Evolutionary conservation across 2,888 invertebrate species (phyloP).

Genomic region (Himalopsyche anomala): DNA sequence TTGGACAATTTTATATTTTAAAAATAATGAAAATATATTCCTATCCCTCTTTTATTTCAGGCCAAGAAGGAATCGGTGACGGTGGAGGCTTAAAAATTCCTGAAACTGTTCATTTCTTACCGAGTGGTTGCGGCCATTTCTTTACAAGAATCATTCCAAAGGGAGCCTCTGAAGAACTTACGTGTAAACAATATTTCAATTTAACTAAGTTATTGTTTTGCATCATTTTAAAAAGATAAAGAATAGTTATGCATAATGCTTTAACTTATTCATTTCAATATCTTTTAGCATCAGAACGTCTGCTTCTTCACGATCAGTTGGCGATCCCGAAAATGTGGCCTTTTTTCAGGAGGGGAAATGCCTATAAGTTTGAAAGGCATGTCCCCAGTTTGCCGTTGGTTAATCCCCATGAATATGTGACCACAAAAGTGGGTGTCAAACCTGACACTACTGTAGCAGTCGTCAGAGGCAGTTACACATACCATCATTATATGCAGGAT

Average conservation of each 20-base stretch:
- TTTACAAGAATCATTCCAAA: slow-evolving; percentile 85
- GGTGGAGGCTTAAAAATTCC: slow-evolving; percentile 78
- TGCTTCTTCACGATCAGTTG: slow-evolving; percentile 83
- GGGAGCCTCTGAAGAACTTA: slow-evolving; percentile 80
- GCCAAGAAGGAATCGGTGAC: slow-evolving; percentile 76
- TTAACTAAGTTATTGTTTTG: slow-evolving; percentile 28
- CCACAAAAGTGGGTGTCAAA: slow-evolving; percentile 69
- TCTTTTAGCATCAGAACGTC: slow-evolving; percentile 79
- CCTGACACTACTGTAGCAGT: slow-evolving; percentile 71
- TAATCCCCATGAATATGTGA: slow-evolving; percentile 85
- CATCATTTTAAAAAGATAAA: neutral
- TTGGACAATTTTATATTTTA: neutral
- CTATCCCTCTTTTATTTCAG: slow-evolving; percentile 67
- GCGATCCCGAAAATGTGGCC: slow-evolving; percentile 83
- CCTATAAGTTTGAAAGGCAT: slow-evolving; percentile 76
- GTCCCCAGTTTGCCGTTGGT: slow-evolving; percentile 76
- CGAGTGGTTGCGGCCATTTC: slow-evolving; percentile 84
- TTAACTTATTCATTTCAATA: neutral
- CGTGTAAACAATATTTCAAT: slow-evolving; percentile 76
- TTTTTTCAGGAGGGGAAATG: slow-evolving; percentile 85
- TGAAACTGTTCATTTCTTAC: slow-evolving; percentile 85
- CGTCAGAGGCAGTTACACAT: slow-evolving; percentile 91
- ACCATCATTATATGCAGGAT: slow-evolving; percentile 98
- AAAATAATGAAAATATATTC: neutral
- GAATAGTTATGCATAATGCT: neutral